phyloP scores from a whole-genome alignment of 1,140 invertebrate genomes.

The Mya arenaria region DNA sequence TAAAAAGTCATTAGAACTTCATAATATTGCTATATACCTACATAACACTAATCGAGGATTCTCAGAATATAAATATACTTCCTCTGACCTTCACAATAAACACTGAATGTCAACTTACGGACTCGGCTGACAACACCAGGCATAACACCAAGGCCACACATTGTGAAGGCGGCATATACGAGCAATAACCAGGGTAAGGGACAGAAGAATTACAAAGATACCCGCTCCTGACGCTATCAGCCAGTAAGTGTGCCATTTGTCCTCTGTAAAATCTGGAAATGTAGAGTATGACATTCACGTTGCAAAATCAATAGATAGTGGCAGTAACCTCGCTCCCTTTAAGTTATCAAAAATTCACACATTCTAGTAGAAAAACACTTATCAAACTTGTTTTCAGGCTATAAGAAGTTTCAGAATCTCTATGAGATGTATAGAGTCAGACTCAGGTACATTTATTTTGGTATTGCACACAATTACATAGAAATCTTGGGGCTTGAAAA shows the following conservation, averaged over 20 bases:
- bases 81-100: background rate
- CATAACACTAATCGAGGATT: background rate
- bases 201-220: background rate
- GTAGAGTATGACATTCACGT: too few species aligned
- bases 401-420: too few species aligned
- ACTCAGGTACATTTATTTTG: too few species aligned
- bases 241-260: slow-evolving; percentile 39
- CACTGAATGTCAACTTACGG: slow-evolving; percentile 22
- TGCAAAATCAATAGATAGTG: too few species aligned
- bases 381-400: too few species aligned
- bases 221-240: slow-evolving; percentile 2
- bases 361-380: too few species aligned
- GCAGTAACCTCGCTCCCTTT: too few species aligned
- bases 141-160: slow-evolving; percentile 21
- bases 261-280: slow-evolving; percentile 48
- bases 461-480: too few species aligned
- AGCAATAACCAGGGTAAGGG: background rate
- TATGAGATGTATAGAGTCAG: too few species aligned
- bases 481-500: too few species aligned
- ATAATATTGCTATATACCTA: background rate
- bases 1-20: background rate
- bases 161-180: slow-evolving; percentile 29
- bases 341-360: too few species aligned
- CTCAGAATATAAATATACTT: background rate
- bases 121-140: slow-evolving; percentile 17